A percentile compares a stretch with the other conserved stretches of the same genome.
These are phyloP conservation scores for Marmota flaviventris DNA, from an alignment of 2,113 vertebrate species.

Conservation along the genomic window DNA sequence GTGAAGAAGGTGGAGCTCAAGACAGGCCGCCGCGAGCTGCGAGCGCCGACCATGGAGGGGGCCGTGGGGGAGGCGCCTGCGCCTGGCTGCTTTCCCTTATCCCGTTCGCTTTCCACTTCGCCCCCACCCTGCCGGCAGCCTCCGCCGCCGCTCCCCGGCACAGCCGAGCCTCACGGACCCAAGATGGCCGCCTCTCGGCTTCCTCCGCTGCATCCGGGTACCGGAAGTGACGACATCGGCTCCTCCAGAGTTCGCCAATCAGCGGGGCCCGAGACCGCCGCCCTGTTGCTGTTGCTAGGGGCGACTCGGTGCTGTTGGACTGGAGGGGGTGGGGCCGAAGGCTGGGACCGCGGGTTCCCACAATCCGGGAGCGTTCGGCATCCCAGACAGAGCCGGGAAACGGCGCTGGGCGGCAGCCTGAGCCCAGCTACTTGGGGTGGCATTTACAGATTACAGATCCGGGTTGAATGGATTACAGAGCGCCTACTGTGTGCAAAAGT, in stretches of 20 bases:
- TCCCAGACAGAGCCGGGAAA: not conserved
- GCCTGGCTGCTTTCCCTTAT: constrained; percentile 6
- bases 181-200: constrained; percentile 95
- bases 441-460: not conserved
- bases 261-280: constrained; percentile 1
- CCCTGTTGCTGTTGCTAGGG: constrained; percentile 90
- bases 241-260: constrained; percentile 75
- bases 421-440: not conserved
- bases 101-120: constrained; percentile 42
- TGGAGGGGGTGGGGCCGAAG: not conserved
- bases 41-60: constrained; percentile 68
- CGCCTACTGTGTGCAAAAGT: not conserved
- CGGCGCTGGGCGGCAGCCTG: not conserved
- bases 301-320: constrained; percentile 57
- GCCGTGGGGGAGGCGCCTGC: constrained; percentile 41
- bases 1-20: not conserved
- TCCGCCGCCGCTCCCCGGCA: constrained; percentile 67
- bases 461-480: not conserved
- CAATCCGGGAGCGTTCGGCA: rapidly evolving
- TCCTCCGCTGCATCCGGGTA: constrained; percentile 84
- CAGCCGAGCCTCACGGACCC: constrained; percentile 86
- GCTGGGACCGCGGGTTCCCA: rapidly evolving
- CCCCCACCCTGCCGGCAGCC: constrained; percentile 61
- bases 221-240: constrained; percentile 82
- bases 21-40: constrained; percentile 63